Conservation (phyloP, 2,888 invertebrate genomes). For the Ptycholaimellus sp. region DNA sequence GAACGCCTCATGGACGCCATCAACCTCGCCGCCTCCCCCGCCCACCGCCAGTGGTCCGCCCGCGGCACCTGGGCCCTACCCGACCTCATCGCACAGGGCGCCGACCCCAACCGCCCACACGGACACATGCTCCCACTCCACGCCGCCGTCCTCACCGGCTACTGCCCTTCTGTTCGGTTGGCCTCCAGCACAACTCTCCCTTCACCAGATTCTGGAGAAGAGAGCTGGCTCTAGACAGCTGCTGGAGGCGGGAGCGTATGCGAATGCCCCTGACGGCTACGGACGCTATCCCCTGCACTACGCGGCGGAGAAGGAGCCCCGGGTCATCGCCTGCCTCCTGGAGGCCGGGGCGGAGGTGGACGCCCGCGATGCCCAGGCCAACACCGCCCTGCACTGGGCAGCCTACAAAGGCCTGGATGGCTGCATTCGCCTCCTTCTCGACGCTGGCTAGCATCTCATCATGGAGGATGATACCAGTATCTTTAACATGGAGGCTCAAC, state of each 20-base stretch:
- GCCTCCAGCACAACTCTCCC: too few relatives aligned
- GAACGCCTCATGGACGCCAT: too few relatives aligned
- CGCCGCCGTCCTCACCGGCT: constrained; percentile 27
- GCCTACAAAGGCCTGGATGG: constrained; percentile 23
- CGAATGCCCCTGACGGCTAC: constrained; percentile 26
- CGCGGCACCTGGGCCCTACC: too few relatives aligned
- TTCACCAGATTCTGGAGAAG: too few relatives aligned
- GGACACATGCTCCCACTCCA: constrained; percentile 27
- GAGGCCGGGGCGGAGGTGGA: constrained; percentile 22
- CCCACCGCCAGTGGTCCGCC: too few relatives aligned
- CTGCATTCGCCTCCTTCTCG: constrained; percentile 20
- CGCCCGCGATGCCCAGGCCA: constrained; percentile 18
- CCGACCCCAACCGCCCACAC: constrained; percentile 25
- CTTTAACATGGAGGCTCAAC: too few relatives aligned
- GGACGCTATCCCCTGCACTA: constrained; percentile 25
- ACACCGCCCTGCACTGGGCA: constrained; percentile 27
- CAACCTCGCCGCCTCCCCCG: too few relatives aligned
- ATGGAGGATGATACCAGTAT: too few relatives aligned
- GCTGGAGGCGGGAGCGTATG: too few relatives aligned
- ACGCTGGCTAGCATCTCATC: too few relatives aligned
- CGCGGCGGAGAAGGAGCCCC: constrained; percentile 27
- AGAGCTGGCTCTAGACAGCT: too few relatives aligned
- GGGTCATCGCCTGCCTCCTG: constrained; percentile 8
- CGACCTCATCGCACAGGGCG: constrained; percentile 12
- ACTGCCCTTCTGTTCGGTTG: too few relatives aligned